Percentiles rank a stretch among this genome's conserved stretches.
Conservation (phyloP, 2,113 vertebrate genomes). For the Psittacara wagleri region DNA sequence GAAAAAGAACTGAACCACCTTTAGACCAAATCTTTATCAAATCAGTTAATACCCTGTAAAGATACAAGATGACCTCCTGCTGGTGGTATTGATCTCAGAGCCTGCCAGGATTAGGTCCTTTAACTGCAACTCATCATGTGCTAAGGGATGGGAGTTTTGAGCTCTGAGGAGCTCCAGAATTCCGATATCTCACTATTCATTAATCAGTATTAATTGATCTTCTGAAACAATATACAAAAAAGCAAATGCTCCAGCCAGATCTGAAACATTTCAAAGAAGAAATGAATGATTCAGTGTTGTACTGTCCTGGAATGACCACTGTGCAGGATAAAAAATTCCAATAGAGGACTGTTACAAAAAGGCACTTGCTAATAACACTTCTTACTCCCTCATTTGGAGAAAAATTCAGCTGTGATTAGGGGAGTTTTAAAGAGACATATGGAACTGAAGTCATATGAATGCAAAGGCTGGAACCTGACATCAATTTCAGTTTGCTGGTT, state of each 20-base stretch:
- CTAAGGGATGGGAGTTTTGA: background rate
- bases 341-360: background rate
- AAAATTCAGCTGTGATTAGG: constrained; percentile 20
- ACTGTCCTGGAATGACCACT: background rate
- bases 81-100: background rate
- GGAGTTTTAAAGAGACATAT: constrained; percentile 26
- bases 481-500: constrained; percentile 49
- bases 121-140: background rate
- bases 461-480: constrained; percentile 39
- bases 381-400: constrained; percentile 36
- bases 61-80: background rate
- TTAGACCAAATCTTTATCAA: background rate
- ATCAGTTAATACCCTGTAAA: background rate
- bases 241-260: background rate
- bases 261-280: background rate
- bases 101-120: background rate
- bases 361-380: background rate
- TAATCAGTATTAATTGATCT: background rate
- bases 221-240: background rate
- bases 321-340: background rate
- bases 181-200: background rate
- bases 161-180: background rate
- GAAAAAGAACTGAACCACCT: background rate
- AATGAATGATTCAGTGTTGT: background rate
- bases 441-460: constrained; percentile 37